Evolutionary conservation across 2,113 vertebrate species (phyloP), one percentile per base, ranked within the genome.

Genomic region (Phrynocephalus versicolor): DNA sequence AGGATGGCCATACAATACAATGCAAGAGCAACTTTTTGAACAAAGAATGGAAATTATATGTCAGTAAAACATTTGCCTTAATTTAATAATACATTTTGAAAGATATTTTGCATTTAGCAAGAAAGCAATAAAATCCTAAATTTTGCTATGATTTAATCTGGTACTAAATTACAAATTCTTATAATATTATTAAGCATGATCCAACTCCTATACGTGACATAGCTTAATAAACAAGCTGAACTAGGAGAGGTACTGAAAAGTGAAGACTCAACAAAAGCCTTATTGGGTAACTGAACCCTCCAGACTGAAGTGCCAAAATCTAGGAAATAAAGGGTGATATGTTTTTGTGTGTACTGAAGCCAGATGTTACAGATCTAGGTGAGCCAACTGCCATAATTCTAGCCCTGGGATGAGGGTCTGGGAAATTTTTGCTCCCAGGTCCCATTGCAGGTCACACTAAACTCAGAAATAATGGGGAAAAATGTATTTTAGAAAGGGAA

Each of bases 321-420:
- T 8, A 85, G 58, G 8, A 85, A 83, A 85, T 69, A 57, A 64
- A 30, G 51, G 82, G 3, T 71, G 89, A 89, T 23, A 9, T 76
- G 35, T 25, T 60, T n/a, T 60, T 85, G 21, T 16, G 14, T 70
- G 39, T 51, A 60, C 14, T 37, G 25, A 51, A 71, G 1, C 23
- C 27, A 65, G 16, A 6, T 80, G 30, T n/a, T 16, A 45, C 33
- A 82, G 69, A 72, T 82, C 51, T 33, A 35, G 9, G 21, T 27
- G 15, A 51, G 16, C 51, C 51, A 70, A 71, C 3, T 25, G 23
- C 45, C 5, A 35, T 37, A 33, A 57, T 25, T 57, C 45, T 57
- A 35, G 45, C 1, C 35, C 45, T 51, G 45, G 10, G 45, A 51
- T 51, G 45, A 51, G 45, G 45, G 45, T 51, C 10, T 51, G 45